phyloP scores from a whole-genome alignment of 1,140 invertebrate genomes.

The Orussus abietinus region DNA sequence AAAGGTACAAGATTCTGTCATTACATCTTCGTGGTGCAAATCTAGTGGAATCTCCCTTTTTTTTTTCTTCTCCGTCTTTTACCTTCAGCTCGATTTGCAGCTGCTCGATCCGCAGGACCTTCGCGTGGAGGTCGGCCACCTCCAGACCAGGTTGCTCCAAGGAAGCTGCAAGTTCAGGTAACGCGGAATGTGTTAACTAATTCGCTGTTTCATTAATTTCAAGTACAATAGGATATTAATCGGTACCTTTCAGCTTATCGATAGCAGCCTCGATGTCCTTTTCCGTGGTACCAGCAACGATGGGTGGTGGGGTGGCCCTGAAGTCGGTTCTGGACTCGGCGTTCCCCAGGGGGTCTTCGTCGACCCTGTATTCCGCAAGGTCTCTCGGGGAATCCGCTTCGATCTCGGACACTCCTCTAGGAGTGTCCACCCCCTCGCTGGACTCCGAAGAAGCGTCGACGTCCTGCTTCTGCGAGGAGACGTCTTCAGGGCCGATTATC shows the following conservation, averaged over 20 bases:
- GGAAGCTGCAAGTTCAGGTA: constrained; percentile 31
- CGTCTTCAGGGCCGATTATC: too few species aligned
- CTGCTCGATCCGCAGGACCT: constrained; percentile 54
- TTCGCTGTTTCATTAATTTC: too few species aligned
- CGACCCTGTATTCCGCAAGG: constrained; percentile 34
- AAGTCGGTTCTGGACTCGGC: constrained; percentile 31
- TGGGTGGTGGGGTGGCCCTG: constrained; percentile 24
- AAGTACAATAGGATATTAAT: constrained; percentile 11
- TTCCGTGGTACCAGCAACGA: constrained; percentile 38
- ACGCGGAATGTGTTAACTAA: too few species aligned
- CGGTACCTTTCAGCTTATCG: constrained; percentile 46
- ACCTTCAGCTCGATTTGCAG: constrained; percentile 62
- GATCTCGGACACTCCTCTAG: constrained; percentile 40
- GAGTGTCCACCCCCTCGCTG: constrained; percentile 39
- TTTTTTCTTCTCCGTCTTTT: too few species aligned
- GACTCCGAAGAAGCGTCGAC: constrained; percentile 29
- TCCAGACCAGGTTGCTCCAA: constrained; percentile 46
- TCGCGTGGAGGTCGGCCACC: constrained; percentile 48
- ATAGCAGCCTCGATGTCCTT: constrained; percentile 49
- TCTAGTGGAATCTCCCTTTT: too few species aligned
- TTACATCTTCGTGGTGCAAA: too few species aligned
- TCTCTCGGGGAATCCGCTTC: constrained; percentile 44
- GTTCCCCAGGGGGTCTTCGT: constrained; percentile 28
- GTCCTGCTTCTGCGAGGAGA: constrained; percentile 12
- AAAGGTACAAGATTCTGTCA: constrained; percentile 23